Percentiles rank a stretch among this genome's conserved stretches.
These are phyloP conservation scores for Ips nitidus DNA, from an alignment of 1,140 invertebrate species.

Conservation along the genomic window DNA sequence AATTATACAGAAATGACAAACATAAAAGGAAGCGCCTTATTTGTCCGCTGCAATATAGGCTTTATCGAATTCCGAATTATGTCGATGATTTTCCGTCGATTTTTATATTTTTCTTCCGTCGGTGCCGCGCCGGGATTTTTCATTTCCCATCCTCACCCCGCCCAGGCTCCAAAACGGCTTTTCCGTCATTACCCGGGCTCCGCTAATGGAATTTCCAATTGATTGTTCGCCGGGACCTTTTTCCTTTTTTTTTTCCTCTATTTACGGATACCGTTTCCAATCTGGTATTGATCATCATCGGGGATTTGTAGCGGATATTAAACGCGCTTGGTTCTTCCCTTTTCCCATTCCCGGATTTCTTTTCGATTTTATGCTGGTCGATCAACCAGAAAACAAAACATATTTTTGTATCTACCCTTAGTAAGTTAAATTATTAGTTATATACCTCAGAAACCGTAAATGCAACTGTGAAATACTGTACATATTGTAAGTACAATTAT, in stretches of 20 bases:
- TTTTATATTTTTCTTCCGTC: slow-evolving; percentile 45
- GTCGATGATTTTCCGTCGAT: slow-evolving; percentile 45
- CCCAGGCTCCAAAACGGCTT: slow-evolving; percentile 31
- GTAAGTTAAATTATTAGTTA: no score
- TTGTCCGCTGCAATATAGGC: slow-evolving; percentile 38
- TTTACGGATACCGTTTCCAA: slow-evolving; percentile 24
- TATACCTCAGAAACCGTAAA: no score
- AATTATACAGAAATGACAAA: not conserved
- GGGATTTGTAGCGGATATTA: slow-evolving; percentile 29
- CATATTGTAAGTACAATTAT: no score
- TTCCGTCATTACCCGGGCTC: slow-evolving; percentile 39
- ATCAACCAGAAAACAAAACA: no score
- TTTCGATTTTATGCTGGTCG: no score
- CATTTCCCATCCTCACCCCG: slow-evolving; percentile 37
- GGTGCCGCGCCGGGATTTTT: slow-evolving; percentile 39
- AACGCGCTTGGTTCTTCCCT: not conserved
- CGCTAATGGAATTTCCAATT: slow-evolving; percentile 45
- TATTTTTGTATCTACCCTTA: no score
- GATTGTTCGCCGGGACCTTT: slow-evolving; percentile 32
- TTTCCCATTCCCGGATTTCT: not conserved
- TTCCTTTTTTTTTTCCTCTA: slow-evolving; percentile 19
- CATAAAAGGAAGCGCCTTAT: slow-evolving; percentile 30
- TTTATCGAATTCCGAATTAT: slow-evolving; percentile 40
- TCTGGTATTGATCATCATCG: slow-evolving; percentile 21
- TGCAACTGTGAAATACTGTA: no score